Base-by-base conservation (phyloP, 92 coral and sea anemone genomes). In the Metridium senile region DNA sequence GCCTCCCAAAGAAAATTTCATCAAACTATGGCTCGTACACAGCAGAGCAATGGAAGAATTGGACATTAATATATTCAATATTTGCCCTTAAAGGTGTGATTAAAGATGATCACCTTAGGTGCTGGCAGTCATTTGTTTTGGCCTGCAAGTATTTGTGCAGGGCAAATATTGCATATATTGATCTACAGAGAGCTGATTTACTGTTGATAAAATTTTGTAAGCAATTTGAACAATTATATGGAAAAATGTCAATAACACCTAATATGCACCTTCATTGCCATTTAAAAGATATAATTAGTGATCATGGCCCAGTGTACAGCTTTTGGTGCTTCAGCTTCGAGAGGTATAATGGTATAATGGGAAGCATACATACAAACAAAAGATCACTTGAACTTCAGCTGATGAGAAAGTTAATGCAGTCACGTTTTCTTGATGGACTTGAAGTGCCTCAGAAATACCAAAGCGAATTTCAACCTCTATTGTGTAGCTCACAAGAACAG, bases 111-210 rank as follows among this genome's bases (percentile, higher is more conserved):
- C 82, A 83, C 43, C 58, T 87, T 47, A 66, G 68, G 54, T 84
- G 86, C 29, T 90, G 97, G 97, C 97, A 90, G 62, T 76, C 92
- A 1, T 87, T 87, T 76, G 89, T 83, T 16, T 26, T 87, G 46
- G 95, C 89, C 4, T 90, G 91, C 33, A 69, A 74, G 10, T 87
- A 73, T 32, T 71, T 90, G 18, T 90, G 91, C 80, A 90, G 74
- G 83, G 78, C 91, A 0, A 74, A 70, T 34, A 43, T 88, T 0
- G 74, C 83, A 11, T 59, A 62, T 30, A 75, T 82, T 35, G 97
- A 87, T 11, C 22, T 90, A 2, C 70, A 70, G 61, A 66, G 26
- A 57, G 91, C 91, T 19, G 81, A 90, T 33, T 53, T 35, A 11
- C 62, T 76, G 11, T 70, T 87, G 1, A 16, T 90, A 29, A 28